A percentile compares a stretch with the other conserved stretches of the same genome.
phyloP scores from a whole-genome alignment of 2,888 invertebrate species.

The Tuta absoluta region DNA sequence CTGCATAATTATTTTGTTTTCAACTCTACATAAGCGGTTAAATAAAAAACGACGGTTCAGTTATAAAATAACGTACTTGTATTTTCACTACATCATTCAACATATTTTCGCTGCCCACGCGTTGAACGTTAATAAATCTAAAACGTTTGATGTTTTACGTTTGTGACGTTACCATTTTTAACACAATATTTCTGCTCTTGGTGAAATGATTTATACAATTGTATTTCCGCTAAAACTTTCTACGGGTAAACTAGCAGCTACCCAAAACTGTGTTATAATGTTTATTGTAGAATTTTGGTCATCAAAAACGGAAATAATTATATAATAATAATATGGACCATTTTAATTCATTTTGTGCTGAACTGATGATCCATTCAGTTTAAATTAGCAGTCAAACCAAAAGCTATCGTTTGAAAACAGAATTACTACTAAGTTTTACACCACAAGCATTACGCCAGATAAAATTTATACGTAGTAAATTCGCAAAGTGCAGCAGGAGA shows the following conservation, averaged over 20 bases:
- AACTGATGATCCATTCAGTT: too few relatives aligned
- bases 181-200: background rate
- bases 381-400: too few relatives aligned
- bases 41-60: background rate
- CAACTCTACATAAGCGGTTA: conserved; percentile 2
- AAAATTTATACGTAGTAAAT: background rate
- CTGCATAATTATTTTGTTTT: conserved; percentile 3
- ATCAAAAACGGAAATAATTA: too few relatives aligned
- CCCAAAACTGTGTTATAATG: too few relatives aligned
- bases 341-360: too few relatives aligned
- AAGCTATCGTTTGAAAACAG: too few relatives aligned
- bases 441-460: conserved; percentile 23
- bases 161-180: conserved; percentile 13
- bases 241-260: background rate
- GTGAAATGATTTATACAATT: conserved; percentile 25
- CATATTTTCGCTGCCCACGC: conserved; percentile 12
- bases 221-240: conserved; percentile 25
- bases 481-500: background rate
- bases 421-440: conserved; percentile 44
- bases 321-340: too few relatives aligned
- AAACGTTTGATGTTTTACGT: conserved; percentile 15
- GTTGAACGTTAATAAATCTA: conserved; percentile 12
- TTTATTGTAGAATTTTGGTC: too few relatives aligned
- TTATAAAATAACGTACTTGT: background rate
- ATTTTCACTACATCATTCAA: conserved; percentile 5